Conservation (phyloP, 2,113 vertebrate species). For the Brachyhypopomus gauderio region DNA sequence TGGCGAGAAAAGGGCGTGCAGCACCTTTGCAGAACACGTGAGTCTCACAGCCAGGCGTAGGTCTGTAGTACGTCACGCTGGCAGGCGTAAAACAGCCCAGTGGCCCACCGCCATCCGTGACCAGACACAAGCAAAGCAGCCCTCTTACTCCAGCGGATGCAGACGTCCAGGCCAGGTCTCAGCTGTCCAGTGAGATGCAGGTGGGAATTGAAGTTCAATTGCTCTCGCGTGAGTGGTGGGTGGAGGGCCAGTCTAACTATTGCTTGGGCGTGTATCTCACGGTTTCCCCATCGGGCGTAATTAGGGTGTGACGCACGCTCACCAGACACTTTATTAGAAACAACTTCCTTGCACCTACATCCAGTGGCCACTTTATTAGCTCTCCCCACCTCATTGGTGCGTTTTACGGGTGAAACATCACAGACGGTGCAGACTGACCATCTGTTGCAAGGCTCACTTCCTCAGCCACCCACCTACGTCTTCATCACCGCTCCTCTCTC, state of each 20-base stretch:
- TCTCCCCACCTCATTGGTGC: constrained; percentile 21
- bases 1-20: constrained; percentile 61
- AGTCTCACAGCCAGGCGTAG: constrained; percentile 57
- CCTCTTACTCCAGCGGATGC: too few relatives aligned
- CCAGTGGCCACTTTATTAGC: constrained; percentile 5
- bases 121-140: not conserved
- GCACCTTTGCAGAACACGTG: constrained; percentile 60
- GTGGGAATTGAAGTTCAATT: not conserved
- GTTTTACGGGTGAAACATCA: not conserved
- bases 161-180: not conserved
- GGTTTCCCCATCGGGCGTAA: constrained; percentile 70
- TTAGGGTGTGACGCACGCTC: constrained; percentile 54
- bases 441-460: too few relatives aligned
- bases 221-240: not conserved
- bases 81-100: constrained; percentile 7
- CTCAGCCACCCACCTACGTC: too few relatives aligned
- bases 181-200: not conserved
- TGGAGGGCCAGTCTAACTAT: constrained; percentile 60
- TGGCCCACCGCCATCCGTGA: not conserved
- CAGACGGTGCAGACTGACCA: too few relatives aligned
- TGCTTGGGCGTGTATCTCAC: constrained; percentile 69
- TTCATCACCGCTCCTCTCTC: too few relatives aligned
- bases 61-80: constrained; percentile 57
- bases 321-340: constrained; percentile 66
- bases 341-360: not conserved